Percentiles rank a stretch among this genome's conserved stretches.
Evolutionary conservation across 1,140 invertebrate species (phyloP).

Genomic region (Anoplophora glabripennis): DNA sequence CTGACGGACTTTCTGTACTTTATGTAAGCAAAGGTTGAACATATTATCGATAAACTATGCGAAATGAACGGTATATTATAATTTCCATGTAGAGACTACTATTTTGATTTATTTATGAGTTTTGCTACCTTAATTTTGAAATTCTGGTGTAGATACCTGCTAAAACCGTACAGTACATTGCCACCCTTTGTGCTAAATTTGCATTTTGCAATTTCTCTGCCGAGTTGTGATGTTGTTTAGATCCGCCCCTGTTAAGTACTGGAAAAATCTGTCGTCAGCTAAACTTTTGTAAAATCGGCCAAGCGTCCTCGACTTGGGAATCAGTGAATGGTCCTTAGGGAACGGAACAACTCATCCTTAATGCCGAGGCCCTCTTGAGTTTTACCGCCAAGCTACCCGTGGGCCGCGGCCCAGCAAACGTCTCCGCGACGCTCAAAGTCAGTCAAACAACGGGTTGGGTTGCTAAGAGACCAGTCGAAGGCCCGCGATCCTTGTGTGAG

Average conservation of each 20-base stretch:
- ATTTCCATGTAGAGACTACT: too few relatives aligned
- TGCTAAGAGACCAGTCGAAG: too few relatives aligned
- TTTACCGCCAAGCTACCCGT: not conserved
- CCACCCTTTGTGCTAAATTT: too few relatives aligned
- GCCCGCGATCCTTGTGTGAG: conserved; percentile 5
- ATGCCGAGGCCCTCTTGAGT: conserved; percentile 10
- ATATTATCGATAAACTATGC: too few relatives aligned
- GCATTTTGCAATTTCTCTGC: too few relatives aligned
- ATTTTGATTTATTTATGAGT: too few relatives aligned
- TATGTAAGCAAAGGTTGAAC: too few relatives aligned
- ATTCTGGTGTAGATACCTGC: too few relatives aligned
- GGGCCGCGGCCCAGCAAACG: conserved; percentile 7
- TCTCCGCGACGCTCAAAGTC: conserved; percentile 18
- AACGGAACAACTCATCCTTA: conserved; percentile 25
- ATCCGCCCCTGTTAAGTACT: conserved; percentile 6
- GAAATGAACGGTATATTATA: too few relatives aligned
- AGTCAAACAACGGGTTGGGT: conserved; percentile 19
- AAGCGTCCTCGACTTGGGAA: conserved; percentile 12
- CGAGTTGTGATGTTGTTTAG: not conserved
- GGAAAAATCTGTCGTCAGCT: conserved; percentile 23
- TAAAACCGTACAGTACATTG: too few relatives aligned
- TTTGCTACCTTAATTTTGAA: too few relatives aligned
- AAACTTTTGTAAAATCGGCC: conserved; percentile 23
- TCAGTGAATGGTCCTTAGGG: conserved; percentile 21
- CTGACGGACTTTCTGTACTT: too few relatives aligned